These are phyloP conservation scores for Schizaphis graminum DNA, from an alignment of 2,888 invertebrate species.

Conservation along the genomic window DNA sequence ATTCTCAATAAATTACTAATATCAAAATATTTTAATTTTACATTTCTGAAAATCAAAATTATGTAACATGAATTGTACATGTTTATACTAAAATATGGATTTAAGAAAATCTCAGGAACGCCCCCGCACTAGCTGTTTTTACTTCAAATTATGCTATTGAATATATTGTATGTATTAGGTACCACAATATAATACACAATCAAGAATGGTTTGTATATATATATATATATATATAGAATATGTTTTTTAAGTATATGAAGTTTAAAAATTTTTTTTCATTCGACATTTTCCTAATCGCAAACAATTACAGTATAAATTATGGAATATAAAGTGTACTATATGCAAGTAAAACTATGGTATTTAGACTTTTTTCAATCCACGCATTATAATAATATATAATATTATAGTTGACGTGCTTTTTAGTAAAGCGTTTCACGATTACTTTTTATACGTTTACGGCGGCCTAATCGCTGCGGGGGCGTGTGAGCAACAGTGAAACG, in stretches of 20 bases:
- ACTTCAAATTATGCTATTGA: neutral
- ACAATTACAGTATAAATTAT: neutral
- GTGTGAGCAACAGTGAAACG: neutral
- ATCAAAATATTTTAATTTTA: neutral
- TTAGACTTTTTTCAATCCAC: neutral
- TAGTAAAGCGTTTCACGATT: neutral
- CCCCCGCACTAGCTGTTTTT: neutral
- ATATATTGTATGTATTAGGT: neutral
- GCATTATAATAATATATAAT: no score
- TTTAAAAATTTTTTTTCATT: neutral
- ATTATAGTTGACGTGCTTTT: neutral
- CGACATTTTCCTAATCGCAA: neutral
- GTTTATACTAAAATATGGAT: neutral
- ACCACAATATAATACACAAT: neutral
- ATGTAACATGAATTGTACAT: no score
- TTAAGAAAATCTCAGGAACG: neutral
- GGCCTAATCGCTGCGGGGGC: conserved; percentile 5
- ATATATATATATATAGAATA: neutral
- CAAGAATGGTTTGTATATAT: neutral
- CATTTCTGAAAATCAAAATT: neutral
- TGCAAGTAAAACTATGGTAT: neutral
- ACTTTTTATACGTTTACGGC: conserved; percentile 1
- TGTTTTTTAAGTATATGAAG: neutral
- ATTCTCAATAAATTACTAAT: neutral
- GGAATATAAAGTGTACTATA: neutral